phyloP scores from a whole-genome alignment of 2,888 invertebrate species.

The Pimpla rufipes region DNA sequence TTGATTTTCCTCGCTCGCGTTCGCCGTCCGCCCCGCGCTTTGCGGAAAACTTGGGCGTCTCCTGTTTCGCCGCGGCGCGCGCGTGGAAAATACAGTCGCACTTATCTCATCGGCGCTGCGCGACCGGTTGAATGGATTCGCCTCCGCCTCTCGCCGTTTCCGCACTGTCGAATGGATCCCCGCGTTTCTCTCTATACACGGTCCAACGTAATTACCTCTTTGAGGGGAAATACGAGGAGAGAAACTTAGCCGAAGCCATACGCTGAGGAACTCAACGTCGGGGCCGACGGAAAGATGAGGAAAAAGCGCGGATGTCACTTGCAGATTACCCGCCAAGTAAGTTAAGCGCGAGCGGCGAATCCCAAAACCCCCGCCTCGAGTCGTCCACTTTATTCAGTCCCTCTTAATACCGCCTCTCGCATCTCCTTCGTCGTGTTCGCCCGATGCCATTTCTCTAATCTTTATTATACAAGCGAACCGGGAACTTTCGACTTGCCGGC shows the following conservation, averaged over 20 bases:
- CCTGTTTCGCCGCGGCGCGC: background rate
- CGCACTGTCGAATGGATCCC: slow-evolving; percentile 51
- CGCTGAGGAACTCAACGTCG: background rate
- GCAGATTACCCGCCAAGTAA: slow-evolving; percentile 74
- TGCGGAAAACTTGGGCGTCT: background rate
- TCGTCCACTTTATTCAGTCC: slow-evolving; percentile 14
- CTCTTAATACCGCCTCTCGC: background rate
- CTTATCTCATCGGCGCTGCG: slow-evolving; percentile 14
- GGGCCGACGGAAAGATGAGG: background rate
- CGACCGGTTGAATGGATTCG: slow-evolving; percentile 1
- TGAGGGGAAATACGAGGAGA: slow-evolving; percentile 67
- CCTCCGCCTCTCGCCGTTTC: too few relatives aligned
- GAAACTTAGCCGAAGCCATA: slow-evolving; percentile 48
- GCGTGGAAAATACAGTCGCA: background rate
- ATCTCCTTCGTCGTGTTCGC: too few relatives aligned
- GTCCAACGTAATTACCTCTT: slow-evolving; percentile 75
- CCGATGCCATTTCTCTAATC: background rate
- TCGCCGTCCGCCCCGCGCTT: background rate
- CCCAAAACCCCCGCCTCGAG: background rate
- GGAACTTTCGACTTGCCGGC: background rate
- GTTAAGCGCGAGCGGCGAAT: slow-evolving; percentile 63
- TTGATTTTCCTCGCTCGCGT: slow-evolving; percentile 12
- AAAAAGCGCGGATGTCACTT: slow-evolving; percentile 69
- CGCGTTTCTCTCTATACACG: slow-evolving; percentile 51
- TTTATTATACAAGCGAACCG: background rate